Conservation (phyloP, 1,140 invertebrate species). For the Psilanteris sp. region DNA sequence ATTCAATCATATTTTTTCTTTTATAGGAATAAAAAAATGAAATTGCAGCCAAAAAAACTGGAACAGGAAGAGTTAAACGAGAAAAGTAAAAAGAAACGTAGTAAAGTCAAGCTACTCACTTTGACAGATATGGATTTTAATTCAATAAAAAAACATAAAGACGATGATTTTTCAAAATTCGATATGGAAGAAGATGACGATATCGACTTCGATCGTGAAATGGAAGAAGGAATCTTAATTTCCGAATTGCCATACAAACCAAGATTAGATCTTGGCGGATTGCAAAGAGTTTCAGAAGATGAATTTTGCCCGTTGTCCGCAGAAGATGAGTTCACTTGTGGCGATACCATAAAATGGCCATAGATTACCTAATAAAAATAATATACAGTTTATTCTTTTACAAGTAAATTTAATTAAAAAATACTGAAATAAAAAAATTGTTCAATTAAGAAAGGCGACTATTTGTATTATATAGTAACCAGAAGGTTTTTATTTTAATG, state of each 20-base stretch:
- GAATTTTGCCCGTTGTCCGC: conserved; percentile 76
- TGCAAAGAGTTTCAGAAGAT: conserved; percentile 71
- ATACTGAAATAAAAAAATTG: too few relatives aligned
- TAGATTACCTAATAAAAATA: too few relatives aligned
- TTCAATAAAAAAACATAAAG: conserved; percentile 26
- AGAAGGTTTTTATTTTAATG: too few relatives aligned
- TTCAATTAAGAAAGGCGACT: too few relatives aligned
- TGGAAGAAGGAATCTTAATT: conserved; percentile 65
- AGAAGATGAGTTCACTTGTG: conserved; percentile 70
- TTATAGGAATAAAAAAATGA: neutral
- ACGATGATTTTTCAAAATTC: conserved; percentile 74
- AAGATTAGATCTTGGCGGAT: conserved; percentile 69
- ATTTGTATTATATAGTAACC: too few relatives aligned
- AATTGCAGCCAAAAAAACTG: conserved; percentile 14
- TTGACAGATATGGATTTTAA: conserved; percentile 65
- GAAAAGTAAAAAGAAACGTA: conserved; percentile 33
- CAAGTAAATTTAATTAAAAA: too few relatives aligned
- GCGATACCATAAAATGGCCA: conserved; percentile 69
- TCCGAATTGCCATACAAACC: conserved; percentile 73
- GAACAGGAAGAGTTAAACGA: too few relatives aligned
- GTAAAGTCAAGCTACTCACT: conserved; percentile 58
- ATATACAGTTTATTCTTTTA: neutral
- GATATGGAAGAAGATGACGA: conserved; percentile 56
- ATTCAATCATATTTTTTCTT: neutral
- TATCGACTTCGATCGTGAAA: neutral